Base-by-base conservation (phyloP, 2,113 vertebrate genomes). In the Triplophysa rosa region DNA sequence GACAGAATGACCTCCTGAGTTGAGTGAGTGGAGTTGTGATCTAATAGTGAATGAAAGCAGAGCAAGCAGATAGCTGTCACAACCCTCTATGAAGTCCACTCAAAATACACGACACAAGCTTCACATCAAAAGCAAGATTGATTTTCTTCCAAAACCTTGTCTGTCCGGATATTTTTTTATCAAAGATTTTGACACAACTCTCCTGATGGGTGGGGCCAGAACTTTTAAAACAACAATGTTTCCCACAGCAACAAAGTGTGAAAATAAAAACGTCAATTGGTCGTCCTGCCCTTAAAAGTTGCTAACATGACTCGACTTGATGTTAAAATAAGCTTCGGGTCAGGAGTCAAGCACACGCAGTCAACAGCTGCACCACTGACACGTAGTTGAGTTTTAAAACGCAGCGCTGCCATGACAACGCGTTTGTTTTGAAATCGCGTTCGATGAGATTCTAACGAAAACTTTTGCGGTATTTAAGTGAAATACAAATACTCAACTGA, bases 341-440 rank as follows among this genome's bases (percentile, higher is more conserved):
- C 24, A 54, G 26, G 24, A 19, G 74, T 68, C n/a, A 42, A 26
- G 2, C 59, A 58, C 64, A 21, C 17, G 37, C 14, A 8, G n/a
- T 14, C 29, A 70, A 83, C 68, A 79, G 79, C 69, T 83, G 82
- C 45, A 61, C 49, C n/a, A 67, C 10, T 42, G 29, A 78, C 65
- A 59, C 68, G 70, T 21, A 77, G 78, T 24, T 58, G 74, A 75
- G 66, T 80, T 77, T 76, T 52, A 77, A 81, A 52, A 83, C 14
- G 68, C 49, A 75, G 21, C 16, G 80, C 42, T 82, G 75, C 69
- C 84, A 88, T 88, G 81, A 24, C 85, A 79, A 88, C 82, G 74
- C 67, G 63, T 63, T 77, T 86, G 76, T 85, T 68, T 79, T 59
- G 52, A 23, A 67, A 45, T 62, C 12, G 67, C 23, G 29, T 64